phyloP scores from a whole-genome alignment of 2,797 vertebrate species.

The Halcyon smyrnensis region DNA sequence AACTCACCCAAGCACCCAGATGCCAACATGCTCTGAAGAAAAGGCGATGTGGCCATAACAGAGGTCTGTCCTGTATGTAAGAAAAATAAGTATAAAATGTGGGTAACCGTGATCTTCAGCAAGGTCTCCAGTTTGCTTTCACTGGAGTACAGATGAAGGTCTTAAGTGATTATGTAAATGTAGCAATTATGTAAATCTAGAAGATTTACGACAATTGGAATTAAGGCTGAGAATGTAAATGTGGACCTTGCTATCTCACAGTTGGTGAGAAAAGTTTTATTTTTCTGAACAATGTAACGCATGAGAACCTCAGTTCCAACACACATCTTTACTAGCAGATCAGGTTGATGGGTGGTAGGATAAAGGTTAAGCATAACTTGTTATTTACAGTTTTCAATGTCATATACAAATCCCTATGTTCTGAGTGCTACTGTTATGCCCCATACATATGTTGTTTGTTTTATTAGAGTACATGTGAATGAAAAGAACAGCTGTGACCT shows the following conservation, averaged over 20 bases:
- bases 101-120: neutral
- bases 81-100: neutral
- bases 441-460: constrained; percentile 60
- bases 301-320: neutral
- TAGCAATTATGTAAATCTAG: constrained; percentile 39
- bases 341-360: neutral
- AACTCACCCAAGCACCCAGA: neutral
- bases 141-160: neutral
- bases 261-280: neutral
- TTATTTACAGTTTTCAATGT: constrained; percentile 42
- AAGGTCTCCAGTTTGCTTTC: neutral
- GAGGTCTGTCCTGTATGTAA: neutral
- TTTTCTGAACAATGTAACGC: neutral
- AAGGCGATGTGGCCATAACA: neutral
- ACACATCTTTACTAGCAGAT: neutral
- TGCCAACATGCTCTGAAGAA: neutral
- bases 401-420: neutral
- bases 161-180: constrained; percentile 37
- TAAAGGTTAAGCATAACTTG: neutral
- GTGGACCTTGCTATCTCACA: neutral
- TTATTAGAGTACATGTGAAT: constrained; percentile 19
- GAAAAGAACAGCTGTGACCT: constrained; percentile 58
- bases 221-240: constrained; percentile 10
- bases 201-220: constrained; percentile 16
- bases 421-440: constrained; percentile 4